Evolutionary conservation across 2,888 invertebrate species (phyloP), one percentile per base, ranked within the genome.

Genomic region (Agriotes lineatus): DNA sequence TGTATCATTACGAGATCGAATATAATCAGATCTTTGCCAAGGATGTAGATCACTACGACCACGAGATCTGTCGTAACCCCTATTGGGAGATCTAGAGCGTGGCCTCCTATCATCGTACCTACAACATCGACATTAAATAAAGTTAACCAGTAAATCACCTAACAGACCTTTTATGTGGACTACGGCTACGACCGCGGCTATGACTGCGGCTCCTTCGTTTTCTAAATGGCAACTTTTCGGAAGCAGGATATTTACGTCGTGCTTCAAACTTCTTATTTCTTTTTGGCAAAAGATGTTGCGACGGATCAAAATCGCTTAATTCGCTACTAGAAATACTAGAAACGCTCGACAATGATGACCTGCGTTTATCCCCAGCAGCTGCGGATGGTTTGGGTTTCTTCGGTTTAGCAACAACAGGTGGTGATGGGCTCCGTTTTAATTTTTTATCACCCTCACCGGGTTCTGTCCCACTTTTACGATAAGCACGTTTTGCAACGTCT

Each of bases 341-440:
- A n/a, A 87, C 80, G 14, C 87, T 87, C 4, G 87, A 87, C 20
- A 87, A 75, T 0, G 87, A 87, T 0, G 87, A 87, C 58, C 85
- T 82, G 7, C 85, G 80, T 19, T 84, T 82, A 58, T 83, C 83
- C 0, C 79, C 78, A 0, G 77, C 77, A 12, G 64, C 66, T 42
- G 72, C 73, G 2, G 54, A 18, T 1, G 74, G 12, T 57, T 62
- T 72, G 3, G 56, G 72, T 39, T 65, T 73, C 62, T 72, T 52
- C 4, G 88, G 88, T 18, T 86, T 86, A 0, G 86, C 85, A 0
- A 88, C 89, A 0, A 83, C 77, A 0, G 89, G 89, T 0, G 89
- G 89, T 0, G 89, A 89, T 0, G 88, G 88, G 67, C 87, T 88
- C 33, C 81, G 82, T 66, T 79, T 70, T 6, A 25, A 2, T 7